A percentile compares a stretch with the other conserved stretches of the same genome.
Evolutionary conservation across 2,113 vertebrate genomes (phyloP).

Genomic region (Callocephalon fimbriatum): DNA sequence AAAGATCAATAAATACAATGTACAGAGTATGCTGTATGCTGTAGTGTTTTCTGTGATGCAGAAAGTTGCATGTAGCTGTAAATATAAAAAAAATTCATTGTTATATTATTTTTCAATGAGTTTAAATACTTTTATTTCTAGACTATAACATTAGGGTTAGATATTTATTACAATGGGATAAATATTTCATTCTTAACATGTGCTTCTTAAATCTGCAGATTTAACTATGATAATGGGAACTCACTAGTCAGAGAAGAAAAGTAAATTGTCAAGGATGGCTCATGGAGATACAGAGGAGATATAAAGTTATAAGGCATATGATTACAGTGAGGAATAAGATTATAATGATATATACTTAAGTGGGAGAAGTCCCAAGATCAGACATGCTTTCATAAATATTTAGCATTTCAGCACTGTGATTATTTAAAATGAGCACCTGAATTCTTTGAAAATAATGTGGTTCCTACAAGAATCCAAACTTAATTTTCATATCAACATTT

Average conservation of each 20-base stretch:
- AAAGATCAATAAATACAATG: neutral
- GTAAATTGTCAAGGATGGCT: neutral
- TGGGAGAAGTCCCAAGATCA: neutral
- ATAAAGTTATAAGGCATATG: neutral
- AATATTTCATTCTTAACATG: constrained; percentile 11
- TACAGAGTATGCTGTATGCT: neutral
- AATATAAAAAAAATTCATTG: constrained; percentile 26
- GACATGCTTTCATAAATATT: neutral
- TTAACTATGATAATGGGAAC: neutral
- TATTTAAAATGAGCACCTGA: neutral
- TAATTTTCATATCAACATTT: neutral
- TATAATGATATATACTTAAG: neutral
- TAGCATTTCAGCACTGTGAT: neutral
- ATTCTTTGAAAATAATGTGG: neutral
- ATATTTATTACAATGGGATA: neutral
- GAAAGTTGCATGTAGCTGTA: neutral
- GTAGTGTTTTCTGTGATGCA: neutral
- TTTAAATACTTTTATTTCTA: neutral
- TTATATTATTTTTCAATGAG: neutral
- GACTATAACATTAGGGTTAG: neutral
- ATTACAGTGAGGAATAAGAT: neutral
- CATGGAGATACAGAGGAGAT: neutral
- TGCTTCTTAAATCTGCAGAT: neutral
- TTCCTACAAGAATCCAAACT: neutral
- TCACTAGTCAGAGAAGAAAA: neutral